Evolutionary conservation across 2,888 invertebrate genomes (phyloP), one percentile per base, ranked within the genome.

Genomic region (Polydrusus cervinus): DNA sequence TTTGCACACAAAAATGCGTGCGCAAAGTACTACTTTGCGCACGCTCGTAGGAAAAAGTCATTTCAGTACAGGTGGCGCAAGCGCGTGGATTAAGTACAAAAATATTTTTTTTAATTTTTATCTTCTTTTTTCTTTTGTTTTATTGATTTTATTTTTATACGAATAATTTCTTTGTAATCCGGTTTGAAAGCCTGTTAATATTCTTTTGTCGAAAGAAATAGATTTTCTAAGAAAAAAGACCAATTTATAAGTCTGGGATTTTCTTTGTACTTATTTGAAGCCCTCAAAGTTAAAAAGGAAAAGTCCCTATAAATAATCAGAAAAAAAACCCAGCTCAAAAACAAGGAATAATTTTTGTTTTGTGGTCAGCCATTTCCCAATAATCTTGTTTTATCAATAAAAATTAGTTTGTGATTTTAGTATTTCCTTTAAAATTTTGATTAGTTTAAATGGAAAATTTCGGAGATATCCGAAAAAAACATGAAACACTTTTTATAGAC

Each of bases 201-300:
- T 16, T 51, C 51, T 11, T 51, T 51, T 51, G 51, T 51, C 10
- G 20, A 20, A 51, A 51, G 20, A 20, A 51, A 51, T 51, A 51
- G 20, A 10, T 10, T 10, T 20, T 51, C 20, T 20, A 20, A 10
- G 18, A 18, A 51, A 51, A 51, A 20, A 51, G 20, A 20, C 3
- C 51, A 51, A 51, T 51, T 51, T 51, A 51, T 51, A 51, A 51
- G 51, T 51, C n/a, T 51, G 10, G 18, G 9, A 20, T 51, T 51
- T 51, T 9, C 20, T 51, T 51, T 51, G 51, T 20, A 20, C 20
- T 51, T 9, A 51, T 20, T 47, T 47, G 11, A 9, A 51, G 51
- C 51, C 13, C 3, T 8, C 3, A 51, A 51, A 51, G 51, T 51
- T 51, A 18, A 18, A 49, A 51, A 51, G 18, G 51, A 20, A 49